Conservation (phyloP, 2,797 vertebrate species). For the Euthynnus affinis region DNA sequence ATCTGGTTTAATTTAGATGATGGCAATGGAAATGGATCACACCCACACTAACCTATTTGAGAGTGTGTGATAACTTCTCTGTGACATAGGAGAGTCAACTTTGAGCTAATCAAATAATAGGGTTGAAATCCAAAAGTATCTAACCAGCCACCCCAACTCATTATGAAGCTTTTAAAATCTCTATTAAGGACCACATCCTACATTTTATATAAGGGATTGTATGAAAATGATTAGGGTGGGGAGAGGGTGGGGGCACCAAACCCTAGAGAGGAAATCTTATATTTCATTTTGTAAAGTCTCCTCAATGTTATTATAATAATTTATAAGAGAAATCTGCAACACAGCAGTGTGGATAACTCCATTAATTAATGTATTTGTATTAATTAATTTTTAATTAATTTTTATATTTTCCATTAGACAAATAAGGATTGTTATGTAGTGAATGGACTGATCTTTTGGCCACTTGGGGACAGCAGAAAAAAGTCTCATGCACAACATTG, state of each 20-base stretch:
- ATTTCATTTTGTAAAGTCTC: background rate
- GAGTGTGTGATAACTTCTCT: background rate
- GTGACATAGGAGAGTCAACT: background rate
- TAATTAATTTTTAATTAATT: too few relatives aligned
- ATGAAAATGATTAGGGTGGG: background rate
- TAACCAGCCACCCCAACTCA: background rate
- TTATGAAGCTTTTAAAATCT: background rate
- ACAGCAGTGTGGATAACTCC: too few relatives aligned
- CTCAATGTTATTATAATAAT: background rate
- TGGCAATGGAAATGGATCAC: conserved; percentile 4
- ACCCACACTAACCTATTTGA: conserved; percentile 12
- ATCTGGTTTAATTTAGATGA: conserved; percentile 28
- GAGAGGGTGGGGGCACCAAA: too few relatives aligned
- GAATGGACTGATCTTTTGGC: too few relatives aligned
- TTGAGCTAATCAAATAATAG: background rate
- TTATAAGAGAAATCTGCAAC: too few relatives aligned
- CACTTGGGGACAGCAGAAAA: too few relatives aligned
- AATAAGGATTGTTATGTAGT: background rate
- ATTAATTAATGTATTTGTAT: too few relatives aligned
- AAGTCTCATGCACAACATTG: too few relatives aligned
- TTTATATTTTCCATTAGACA: background rate
- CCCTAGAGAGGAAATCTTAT: background rate
- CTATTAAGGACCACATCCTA: background rate
- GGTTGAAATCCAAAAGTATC: background rate
- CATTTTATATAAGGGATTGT: background rate